Percentiles rank a stretch among this genome's conserved stretches.
phyloP scores from a whole-genome alignment of 2,113 vertebrate genomes.

The Rhabdomys dilectus region DNA sequence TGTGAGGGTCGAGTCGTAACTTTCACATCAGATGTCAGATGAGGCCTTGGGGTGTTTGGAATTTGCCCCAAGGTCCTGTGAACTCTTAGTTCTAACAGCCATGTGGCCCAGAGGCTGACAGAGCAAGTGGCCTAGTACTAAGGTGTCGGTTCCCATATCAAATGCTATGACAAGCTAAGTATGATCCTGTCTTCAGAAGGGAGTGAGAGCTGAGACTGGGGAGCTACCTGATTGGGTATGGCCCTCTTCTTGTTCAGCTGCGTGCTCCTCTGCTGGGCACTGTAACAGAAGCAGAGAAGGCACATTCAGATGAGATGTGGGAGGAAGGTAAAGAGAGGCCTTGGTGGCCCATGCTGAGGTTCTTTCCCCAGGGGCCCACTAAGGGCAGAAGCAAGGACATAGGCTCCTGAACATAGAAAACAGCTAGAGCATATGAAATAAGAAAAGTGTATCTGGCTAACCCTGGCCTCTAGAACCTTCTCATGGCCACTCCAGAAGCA shows the following conservation, averaged over 20 bases:
- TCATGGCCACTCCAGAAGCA: not conserved
- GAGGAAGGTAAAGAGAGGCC: rapidly evolving
- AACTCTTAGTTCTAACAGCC: not conserved
- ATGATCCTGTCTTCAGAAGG: not conserved
- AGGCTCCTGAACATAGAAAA: not conserved
- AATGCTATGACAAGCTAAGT: no score
- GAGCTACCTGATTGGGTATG: slow-evolving; percentile 95
- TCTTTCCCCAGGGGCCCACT: not conserved
- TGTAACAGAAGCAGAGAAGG: slow-evolving; percentile 78
- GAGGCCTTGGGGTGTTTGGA: not conserved
- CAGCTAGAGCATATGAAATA: not conserved
- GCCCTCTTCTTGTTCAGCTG: slow-evolving; percentile 96
- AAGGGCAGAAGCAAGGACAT: not conserved
- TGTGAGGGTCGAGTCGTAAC: not conserved
- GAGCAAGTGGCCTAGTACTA: not conserved
- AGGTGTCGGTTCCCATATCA: not conserved
- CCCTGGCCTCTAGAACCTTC: not conserved
- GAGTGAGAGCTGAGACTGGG: rapidly evolving
- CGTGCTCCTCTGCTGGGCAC: slow-evolving; percentile 95
- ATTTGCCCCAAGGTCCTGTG: not conserved
- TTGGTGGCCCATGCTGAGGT: not conserved
- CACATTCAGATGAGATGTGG: rapidly evolving
- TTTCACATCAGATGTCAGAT: not conserved
- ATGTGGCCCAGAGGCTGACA: not conserved
- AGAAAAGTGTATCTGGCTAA: not conserved